These are phyloP conservation scores for Athalia circularis DNA, from an alignment of 2,888 invertebrate species.

Conservation along the genomic window DNA sequence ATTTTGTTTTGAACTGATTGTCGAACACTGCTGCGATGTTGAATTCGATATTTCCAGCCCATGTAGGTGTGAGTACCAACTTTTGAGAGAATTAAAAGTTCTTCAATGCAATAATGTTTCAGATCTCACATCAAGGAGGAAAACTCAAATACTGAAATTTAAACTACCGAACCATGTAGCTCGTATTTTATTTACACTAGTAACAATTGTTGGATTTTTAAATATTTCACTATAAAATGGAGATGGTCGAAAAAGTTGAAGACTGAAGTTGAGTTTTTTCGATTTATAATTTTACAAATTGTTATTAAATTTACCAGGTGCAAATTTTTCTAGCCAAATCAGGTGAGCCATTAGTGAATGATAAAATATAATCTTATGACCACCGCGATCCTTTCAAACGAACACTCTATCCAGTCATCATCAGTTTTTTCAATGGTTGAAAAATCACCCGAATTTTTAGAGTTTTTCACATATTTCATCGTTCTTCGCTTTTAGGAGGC, in stretches of 20 bases:
- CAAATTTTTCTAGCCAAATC: not conserved
- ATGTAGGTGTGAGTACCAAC: not conserved
- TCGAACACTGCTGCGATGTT: not conserved
- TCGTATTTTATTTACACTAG: conserved; percentile 25
- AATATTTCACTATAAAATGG: not conserved
- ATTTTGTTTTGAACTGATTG: not conserved
- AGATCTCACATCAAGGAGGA: not conserved
- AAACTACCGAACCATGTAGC: not conserved
- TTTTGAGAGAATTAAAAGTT: not conserved
- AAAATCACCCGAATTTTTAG: not conserved
- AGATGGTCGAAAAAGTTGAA: not conserved
- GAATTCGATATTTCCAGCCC: too few species aligned
- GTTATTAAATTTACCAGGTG: not conserved
- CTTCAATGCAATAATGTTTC: not conserved
- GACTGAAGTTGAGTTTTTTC: not conserved
- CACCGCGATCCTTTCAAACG: not conserved
- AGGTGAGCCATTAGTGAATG: not conserved
- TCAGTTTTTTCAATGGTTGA: not conserved
- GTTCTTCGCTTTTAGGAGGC: conserved; percentile 34
- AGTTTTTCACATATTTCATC: not conserved
- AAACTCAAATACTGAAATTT: not conserved
- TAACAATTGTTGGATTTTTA: conserved; percentile 1
- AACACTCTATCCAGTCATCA: conserved; percentile 1
- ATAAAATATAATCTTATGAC: not conserved
- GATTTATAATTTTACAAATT: not conserved